These are phyloP conservation scores for Momotus momota DNA, from an alignment of 2,797 vertebrate genomes.

Conservation along the genomic window DNA sequence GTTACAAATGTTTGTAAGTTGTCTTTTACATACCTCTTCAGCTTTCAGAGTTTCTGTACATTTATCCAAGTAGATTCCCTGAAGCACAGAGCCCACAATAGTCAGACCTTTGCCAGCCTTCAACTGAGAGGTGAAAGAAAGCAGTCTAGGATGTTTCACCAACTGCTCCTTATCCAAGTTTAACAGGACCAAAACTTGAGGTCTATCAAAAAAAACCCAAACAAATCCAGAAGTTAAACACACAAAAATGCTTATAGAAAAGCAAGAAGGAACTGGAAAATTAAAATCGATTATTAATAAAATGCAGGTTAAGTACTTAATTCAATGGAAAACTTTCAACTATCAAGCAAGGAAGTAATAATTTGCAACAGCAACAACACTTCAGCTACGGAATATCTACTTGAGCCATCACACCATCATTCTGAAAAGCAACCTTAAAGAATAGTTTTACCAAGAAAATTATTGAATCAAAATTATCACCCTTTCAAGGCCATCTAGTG, in stretches of 20 bases:
- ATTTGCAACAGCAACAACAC: background rate
- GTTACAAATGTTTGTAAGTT: background rate
- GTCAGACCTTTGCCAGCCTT: slow-evolving; percentile 96
- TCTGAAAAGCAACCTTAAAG: background rate
- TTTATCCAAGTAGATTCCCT: slow-evolving; percentile 91
- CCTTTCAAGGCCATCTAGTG: background rate
- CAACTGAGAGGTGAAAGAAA: slow-evolving; percentile 92
- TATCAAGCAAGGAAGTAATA: background rate
- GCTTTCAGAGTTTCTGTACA: slow-evolving; percentile 86
- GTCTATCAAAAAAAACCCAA: slow-evolving; percentile 74
- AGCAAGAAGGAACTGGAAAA: background rate
- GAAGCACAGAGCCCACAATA: slow-evolving; percentile 91
- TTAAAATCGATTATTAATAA: background rate
- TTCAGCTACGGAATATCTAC: background rate
- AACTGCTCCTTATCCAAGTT: slow-evolving; percentile 86
- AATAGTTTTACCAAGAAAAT: background rate
- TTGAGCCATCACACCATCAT: background rate
- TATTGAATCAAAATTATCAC: background rate
- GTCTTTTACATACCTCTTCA: slow-evolving; percentile 85
- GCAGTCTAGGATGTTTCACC: slow-evolving; percentile 91
- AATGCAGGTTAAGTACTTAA: background rate
- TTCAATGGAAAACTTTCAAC: background rate
- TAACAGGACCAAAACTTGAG: slow-evolving; percentile 91
- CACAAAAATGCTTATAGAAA: background rate
- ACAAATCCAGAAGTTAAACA: background rate